A percentile compares a stretch with the other conserved stretches of the same genome.
phyloP scores from a whole-genome alignment of 2,113 vertebrate species.

The Neodontobutis hainanensis region DNA sequence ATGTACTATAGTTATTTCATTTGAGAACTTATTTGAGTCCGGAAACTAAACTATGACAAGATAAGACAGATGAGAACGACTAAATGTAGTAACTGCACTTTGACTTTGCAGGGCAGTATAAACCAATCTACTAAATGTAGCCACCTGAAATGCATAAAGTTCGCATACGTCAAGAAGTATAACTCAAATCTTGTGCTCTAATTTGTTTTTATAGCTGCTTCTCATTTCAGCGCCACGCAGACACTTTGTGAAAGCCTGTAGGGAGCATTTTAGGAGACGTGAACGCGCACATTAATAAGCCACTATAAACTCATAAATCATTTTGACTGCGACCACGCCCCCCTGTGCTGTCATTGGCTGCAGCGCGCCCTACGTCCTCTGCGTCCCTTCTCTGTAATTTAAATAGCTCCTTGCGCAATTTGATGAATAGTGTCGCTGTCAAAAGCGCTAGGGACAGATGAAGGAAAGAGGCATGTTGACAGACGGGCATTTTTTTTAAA shows the following conservation, averaged over 20 bases:
- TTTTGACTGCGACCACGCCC: slow-evolving; percentile 65
- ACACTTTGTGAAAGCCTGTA: not conserved
- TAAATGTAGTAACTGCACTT: slow-evolving; percentile 1
- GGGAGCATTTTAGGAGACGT: slow-evolving; percentile 18
- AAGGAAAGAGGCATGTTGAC: slow-evolving; percentile 4
- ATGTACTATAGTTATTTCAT: no score
- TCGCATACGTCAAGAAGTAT: not conserved
- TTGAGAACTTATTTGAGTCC: no score
- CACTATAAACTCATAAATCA: slow-evolving; percentile 67
- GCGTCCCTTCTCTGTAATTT: slow-evolving; percentile 54
- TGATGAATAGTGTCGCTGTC: slow-evolving; percentile 65
- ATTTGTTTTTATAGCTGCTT: slow-evolving; percentile 9
- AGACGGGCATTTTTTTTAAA: not conserved
- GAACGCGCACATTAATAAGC: slow-evolving; percentile 58
- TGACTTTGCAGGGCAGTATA: slow-evolving; percentile 1
- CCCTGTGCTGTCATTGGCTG: slow-evolving; percentile 64
- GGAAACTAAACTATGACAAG: no score
- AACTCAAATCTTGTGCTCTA: not conserved
- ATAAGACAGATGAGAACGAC: no score
- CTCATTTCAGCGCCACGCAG: not conserved
- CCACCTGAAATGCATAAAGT: not conserved
- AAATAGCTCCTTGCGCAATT: slow-evolving; percentile 63
- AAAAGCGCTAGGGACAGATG: slow-evolving; percentile 11
- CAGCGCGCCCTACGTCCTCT: slow-evolving; percentile 11
- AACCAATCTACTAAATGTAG: not conserved